A percentile compares a stretch with the other conserved stretches of the same genome.
Conservation (phyloP, 1,140 invertebrate species). For the Lordiphosa stackelbergi region DNA sequence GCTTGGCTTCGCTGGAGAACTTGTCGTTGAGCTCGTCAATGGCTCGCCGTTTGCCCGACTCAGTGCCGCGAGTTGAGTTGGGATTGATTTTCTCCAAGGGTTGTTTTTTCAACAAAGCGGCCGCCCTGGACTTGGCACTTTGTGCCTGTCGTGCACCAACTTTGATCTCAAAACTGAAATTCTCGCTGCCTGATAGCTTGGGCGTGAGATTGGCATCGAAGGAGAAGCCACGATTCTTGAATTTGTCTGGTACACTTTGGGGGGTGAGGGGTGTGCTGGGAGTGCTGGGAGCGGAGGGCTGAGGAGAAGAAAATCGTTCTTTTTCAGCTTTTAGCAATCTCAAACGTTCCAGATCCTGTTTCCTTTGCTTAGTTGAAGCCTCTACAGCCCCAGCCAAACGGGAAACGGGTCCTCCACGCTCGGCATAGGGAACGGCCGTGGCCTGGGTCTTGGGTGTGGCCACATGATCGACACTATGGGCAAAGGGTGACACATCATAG, state of each 20-base stretch:
- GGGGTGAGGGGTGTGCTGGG: constrained; percentile 28
- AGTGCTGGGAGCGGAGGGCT: constrained; percentile 6
- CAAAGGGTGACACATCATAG: constrained; percentile 65
- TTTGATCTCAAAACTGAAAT: constrained; percentile 82
- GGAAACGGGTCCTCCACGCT: constrained; percentile 55
- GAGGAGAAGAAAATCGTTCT: constrained; percentile 31
- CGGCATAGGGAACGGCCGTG: constrained; percentile 52
- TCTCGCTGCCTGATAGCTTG: constrained; percentile 54
- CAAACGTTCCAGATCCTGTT: constrained; percentile 81
- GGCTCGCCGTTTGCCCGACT: constrained; percentile 79
- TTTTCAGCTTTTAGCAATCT: constrained; percentile 78
- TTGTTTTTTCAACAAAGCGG: constrained; percentile 80
- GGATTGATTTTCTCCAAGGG: constrained; percentile 83
- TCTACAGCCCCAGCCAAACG: constrained; percentile 79
- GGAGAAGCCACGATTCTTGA: constrained; percentile 65
- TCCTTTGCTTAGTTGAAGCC: constrained; percentile 79
- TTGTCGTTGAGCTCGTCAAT: constrained; percentile 78
- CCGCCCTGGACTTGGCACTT: constrained; percentile 83
- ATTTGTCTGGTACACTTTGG: constrained; percentile 61
- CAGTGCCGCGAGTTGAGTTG: constrained; percentile 80
- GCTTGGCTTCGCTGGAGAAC: constrained; percentile 77
- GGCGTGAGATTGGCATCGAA: constrained; percentile 51
- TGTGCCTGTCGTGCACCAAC: constrained; percentile 80
- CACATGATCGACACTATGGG: constrained; percentile 44
- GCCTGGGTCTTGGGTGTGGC: constrained; percentile 37